These are phyloP conservation scores for Nothura maculosa DNA, from an alignment of 2,797 vertebrate genomes.

Conservation along the genomic window DNA sequence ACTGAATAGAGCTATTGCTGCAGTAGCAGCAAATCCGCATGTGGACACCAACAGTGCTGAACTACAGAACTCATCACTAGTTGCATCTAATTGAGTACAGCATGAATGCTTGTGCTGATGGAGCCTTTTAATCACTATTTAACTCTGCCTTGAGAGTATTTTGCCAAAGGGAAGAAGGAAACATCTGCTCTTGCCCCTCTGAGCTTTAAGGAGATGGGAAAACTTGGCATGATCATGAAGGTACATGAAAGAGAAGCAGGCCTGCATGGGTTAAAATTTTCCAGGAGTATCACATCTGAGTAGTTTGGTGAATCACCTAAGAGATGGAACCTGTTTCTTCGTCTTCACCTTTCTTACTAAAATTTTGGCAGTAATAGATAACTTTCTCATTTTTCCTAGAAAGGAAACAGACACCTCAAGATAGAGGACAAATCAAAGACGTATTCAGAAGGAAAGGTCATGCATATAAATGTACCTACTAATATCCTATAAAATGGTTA, in stretches of 20 bases:
- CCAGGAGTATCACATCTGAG: neutral
- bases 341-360: neutral
- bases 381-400: slow-evolving; percentile 23
- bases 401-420: slow-evolving; percentile 15
- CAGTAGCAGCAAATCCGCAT: neutral
- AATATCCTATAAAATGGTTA: neutral
- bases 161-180: neutral
- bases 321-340: neutral
- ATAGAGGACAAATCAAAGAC: neutral
- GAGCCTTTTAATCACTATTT: neutral
- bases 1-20: neutral
- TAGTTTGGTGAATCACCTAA: neutral
- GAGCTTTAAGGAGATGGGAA: neutral
- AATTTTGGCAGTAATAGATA: neutral
- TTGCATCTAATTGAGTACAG: neutral
- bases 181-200: neutral
- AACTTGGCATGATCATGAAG: neutral
- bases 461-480: neutral
- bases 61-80: neutral
- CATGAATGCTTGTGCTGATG: neutral
- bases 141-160: neutral
- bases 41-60: neutral
- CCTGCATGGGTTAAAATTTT: neutral
- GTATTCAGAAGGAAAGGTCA: neutral
- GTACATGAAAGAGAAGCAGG: neutral